Percentiles rank a stretch among this genome's conserved stretches.
Evolutionary conservation across 2,113 vertebrate species (phyloP).

Genomic region (Callithrix jacchus): DNA sequence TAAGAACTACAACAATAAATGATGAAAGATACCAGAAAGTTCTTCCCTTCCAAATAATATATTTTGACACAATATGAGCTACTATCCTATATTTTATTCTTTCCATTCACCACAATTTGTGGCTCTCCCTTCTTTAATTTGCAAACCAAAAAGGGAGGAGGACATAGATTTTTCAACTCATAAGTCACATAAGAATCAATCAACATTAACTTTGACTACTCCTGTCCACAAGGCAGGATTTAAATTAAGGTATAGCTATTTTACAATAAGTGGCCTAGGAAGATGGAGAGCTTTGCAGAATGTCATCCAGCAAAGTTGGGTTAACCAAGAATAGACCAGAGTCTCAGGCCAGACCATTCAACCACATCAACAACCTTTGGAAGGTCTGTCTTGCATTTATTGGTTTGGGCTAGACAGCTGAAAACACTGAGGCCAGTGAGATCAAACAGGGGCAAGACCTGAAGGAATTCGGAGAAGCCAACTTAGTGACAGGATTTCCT

Average conservation of each 20-base stretch:
- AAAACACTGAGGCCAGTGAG: conserved; percentile 41
- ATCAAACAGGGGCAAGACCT: not conserved
- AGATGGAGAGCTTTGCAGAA: conserved; percentile 19
- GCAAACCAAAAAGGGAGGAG: not conserved
- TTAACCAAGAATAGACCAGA: conserved; percentile 50
- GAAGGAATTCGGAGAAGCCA: conserved; percentile 23
- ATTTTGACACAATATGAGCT: not conserved
- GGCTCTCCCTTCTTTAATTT: conserved; percentile 21
- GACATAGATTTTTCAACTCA: not conserved
- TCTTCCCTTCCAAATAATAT: not conserved
- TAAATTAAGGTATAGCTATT: not conserved
- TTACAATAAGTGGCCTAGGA: not conserved
- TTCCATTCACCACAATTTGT: not conserved
- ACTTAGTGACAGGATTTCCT: conserved; percentile 48
- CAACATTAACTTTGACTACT: not conserved
- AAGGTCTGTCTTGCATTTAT: conserved; percentile 44
- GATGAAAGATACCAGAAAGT: not conserved
- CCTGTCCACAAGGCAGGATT: not conserved
- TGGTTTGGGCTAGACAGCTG: conserved; percentile 49
- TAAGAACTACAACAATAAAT: not conserved
- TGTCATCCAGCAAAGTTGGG: not conserved
- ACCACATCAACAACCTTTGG: conserved; percentile 51
- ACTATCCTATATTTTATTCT: not conserved
- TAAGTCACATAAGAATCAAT: not conserved
- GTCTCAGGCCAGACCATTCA: conserved; percentile 31